Evolutionary conservation across 1,140 invertebrate species (phyloP).

Genomic region (Yoshiicerus persimilis): DNA sequence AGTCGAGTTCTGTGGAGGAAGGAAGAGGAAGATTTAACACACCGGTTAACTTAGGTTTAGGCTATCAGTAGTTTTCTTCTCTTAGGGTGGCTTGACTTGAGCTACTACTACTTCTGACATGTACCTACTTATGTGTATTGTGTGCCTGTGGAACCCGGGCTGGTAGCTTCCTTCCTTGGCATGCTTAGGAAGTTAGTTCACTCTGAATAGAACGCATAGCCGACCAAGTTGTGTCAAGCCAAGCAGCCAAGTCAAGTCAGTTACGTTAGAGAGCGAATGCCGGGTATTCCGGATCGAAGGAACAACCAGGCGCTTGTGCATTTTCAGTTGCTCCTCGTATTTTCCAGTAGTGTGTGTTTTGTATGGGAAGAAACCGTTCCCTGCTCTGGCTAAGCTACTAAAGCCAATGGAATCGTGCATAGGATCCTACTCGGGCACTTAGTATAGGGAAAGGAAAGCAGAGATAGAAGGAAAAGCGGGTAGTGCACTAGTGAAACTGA

Average conservation of each 20-base stretch:
- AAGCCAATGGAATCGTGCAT: background rate
- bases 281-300: conserved; percentile 30
- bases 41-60: background rate
- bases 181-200: background rate
- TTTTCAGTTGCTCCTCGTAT: background rate
- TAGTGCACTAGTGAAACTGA: background rate
- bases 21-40: background rate
- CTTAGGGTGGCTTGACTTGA: background rate
- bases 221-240: background rate
- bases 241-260: background rate
- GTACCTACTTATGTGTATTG: background rate
- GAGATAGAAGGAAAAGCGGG: background rate
- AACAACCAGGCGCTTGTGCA: conserved; percentile 43
- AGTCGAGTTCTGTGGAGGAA: background rate
- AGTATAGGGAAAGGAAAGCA: background rate
- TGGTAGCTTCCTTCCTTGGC: background rate
- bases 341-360: background rate
- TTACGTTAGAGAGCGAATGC: background rate
- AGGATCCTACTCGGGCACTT: too few species aligned
- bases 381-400: background rate
- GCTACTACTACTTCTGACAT: background rate
- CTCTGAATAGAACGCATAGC: background rate
- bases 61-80: background rate
- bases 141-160: background rate
- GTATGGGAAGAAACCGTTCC: background rate